A percentile compares a stretch with the other conserved stretches of the same genome.
phyloP scores from a whole-genome alignment of 2,888 invertebrate genomes.

The Conops quadrifasciatus region DNA sequence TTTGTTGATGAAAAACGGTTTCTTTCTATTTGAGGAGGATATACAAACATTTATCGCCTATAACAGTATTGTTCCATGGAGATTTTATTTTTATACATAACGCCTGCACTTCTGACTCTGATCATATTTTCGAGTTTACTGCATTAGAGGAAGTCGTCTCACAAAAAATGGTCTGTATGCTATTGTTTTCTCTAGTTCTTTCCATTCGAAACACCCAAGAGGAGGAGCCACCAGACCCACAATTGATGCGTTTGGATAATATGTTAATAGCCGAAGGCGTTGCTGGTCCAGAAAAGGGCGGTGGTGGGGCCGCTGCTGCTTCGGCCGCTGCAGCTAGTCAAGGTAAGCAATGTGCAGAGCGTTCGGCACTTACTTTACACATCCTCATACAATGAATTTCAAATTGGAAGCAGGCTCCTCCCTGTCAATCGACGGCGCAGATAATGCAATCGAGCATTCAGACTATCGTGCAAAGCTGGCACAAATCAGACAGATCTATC shows the following conservation, averaged over 20 bases:
- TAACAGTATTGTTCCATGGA: too few relatives aligned
- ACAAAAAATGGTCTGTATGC: too few relatives aligned
- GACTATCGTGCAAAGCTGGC: slow-evolving; percentile 99
- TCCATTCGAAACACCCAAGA: slow-evolving; percentile 97
- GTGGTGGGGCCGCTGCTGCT: slow-evolving; percentile 86
- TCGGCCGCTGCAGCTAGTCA: slow-evolving; percentile 88
- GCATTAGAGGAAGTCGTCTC: too few relatives aligned
- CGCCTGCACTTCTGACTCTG: too few relatives aligned
- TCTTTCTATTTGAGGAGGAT: too few relatives aligned
- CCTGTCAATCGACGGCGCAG: slow-evolving; percentile 69
- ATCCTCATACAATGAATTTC: neutral
- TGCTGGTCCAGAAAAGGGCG: slow-evolving; percentile 94
- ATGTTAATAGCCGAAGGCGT: slow-evolving; percentile 99
- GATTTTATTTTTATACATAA: too few relatives aligned
- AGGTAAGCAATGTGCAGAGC: slow-evolving; percentile 63
- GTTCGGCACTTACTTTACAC: slow-evolving; percentile 11
- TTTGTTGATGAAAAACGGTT: too few relatives aligned
- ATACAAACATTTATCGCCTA: too few relatives aligned
- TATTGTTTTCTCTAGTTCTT: slow-evolving; percentile 74
- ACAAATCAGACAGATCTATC: slow-evolving; percentile 98
- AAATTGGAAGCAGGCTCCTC: slow-evolving; percentile 55
- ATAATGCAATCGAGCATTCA: slow-evolving; percentile 98
- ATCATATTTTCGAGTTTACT: too few relatives aligned
- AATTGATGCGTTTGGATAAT: slow-evolving; percentile 97
- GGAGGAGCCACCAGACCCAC: slow-evolving; percentile 98